Conservation (phyloP, 2,797 vertebrate genomes). For the Darevskia nairensis region DNA sequence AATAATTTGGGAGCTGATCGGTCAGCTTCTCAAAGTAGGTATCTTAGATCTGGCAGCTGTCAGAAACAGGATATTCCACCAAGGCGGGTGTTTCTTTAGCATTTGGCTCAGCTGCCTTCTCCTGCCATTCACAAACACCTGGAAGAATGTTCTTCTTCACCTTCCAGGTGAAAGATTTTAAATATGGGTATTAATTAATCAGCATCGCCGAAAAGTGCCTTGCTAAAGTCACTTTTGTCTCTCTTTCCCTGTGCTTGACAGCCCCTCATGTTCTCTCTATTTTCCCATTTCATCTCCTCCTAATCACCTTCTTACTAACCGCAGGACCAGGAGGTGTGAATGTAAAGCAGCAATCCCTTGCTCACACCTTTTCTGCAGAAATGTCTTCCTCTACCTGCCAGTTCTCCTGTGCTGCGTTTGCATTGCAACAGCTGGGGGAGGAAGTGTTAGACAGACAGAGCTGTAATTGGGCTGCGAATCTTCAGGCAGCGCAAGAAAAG, state of each 20-base stretch:
- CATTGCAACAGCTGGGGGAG: not conserved
- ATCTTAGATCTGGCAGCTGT: not conserved
- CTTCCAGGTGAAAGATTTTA: constrained; percentile 51
- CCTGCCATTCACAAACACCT: constrained; percentile 4
- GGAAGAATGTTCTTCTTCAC: not conserved
- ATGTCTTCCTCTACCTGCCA: not conserved
- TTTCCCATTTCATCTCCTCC: not conserved
- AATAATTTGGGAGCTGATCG: not conserved
- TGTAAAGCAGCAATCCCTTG: constrained; percentile 15
- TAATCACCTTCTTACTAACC: not conserved
- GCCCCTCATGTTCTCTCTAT: not conserved
- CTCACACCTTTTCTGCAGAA: not conserved
- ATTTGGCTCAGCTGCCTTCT: not conserved
- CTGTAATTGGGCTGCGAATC: not conserved
- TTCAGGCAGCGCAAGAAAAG: not conserved
- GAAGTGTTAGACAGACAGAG: not conserved
- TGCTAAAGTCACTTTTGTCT: constrained; percentile 30
- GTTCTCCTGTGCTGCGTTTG: not conserved
- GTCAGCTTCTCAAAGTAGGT: not conserved
- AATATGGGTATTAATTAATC: constrained; percentile 55
- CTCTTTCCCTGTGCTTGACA: not conserved
- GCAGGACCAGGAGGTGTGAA: constrained; percentile 6
- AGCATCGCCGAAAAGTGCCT: constrained; percentile 27
- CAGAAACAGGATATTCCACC: not conserved
- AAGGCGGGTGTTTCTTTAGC: not conserved